phyloP scores from a whole-genome alignment of 2,797 vertebrate genomes.

The Crenichthys baileyi region DNA sequence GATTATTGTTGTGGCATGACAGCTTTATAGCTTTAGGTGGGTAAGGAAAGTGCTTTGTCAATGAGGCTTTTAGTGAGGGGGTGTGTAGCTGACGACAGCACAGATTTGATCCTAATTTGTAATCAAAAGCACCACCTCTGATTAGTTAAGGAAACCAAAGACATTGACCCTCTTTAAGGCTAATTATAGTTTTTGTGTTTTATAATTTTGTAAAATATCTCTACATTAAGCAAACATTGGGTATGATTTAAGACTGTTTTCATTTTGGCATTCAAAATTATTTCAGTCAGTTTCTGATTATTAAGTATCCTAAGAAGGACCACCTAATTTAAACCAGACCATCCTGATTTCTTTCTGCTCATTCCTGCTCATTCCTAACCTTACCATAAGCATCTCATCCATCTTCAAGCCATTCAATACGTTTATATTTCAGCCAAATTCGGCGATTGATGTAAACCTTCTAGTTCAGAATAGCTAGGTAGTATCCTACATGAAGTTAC shows the following conservation, averaged over 20 bases:
- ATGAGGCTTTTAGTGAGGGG: constrained; percentile 64
- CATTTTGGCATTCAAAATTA: constrained; percentile 11
- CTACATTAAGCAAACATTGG: constrained; percentile 14
- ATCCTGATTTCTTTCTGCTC: not conserved
- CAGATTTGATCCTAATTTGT: constrained; percentile 37
- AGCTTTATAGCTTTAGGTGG: constrained; percentile 41
- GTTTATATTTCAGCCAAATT: constrained; percentile 7
- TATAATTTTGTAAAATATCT: not conserved
- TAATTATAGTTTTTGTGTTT: not conserved
- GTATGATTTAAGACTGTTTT: constrained; percentile 26
- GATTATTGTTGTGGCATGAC: constrained; percentile 71
- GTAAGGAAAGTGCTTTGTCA: constrained; percentile 77
- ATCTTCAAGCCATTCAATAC: constrained; percentile 9
- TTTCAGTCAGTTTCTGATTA: constrained; percentile 26
- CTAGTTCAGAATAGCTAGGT: not conserved
- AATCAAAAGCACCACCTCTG: constrained; percentile 38
- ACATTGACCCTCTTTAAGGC: not conserved
- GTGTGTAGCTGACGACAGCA: constrained; percentile 60
- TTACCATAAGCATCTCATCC: not conserved
- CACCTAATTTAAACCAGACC: constrained; percentile 7
- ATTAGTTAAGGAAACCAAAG: constrained; percentile 30
- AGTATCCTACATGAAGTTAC: not conserved
- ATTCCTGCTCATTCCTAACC: constrained; percentile 9
- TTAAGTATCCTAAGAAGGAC: constrained; percentile 11
- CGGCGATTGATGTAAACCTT: not conserved